phyloP scores from a whole-genome alignment of 2,113 vertebrate species.

The Colistium nudipinnis region DNA sequence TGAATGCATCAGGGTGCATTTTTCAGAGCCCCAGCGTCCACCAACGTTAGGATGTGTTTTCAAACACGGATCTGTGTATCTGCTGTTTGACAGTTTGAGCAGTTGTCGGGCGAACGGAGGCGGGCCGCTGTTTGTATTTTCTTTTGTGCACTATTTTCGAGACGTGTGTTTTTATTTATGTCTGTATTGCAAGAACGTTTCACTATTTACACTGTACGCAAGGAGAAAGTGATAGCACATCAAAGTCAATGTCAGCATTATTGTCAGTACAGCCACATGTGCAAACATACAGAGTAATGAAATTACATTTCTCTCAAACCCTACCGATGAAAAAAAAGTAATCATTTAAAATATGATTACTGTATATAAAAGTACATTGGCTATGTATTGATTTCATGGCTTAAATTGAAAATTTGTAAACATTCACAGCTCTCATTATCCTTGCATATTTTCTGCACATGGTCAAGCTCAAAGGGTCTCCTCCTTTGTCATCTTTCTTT shows the following conservation, averaged over 20 bases:
- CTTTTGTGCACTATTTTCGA: constrained; percentile 1
- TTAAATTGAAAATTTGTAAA: neutral
- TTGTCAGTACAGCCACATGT: too few relatives aligned
- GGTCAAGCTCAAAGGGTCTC: neutral
- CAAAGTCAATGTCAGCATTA: too few relatives aligned
- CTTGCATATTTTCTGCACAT: neutral
- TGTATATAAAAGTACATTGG: too few relatives aligned
- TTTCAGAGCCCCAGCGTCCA: neutral
- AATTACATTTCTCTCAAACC: too few relatives aligned
- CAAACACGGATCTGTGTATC: too few relatives aligned
- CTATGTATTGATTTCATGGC: neutral
- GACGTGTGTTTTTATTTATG: neutral
- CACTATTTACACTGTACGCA: neutral
- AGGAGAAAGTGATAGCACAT: neutral
- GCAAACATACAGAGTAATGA: too few relatives aligned
- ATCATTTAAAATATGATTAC: too few relatives aligned
- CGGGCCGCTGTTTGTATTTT: neutral
- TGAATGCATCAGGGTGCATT: neutral
- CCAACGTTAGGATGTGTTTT: neutral
- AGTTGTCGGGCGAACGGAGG: neutral
- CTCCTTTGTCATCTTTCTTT: constrained; percentile 6
- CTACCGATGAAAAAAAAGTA: too few relatives aligned
- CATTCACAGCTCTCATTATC: neutral
- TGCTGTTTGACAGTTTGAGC: neutral
- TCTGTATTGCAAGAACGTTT: neutral